phyloP scores from a whole-genome alignment of 2,888 invertebrate species.

The Erebia ligea region DNA sequence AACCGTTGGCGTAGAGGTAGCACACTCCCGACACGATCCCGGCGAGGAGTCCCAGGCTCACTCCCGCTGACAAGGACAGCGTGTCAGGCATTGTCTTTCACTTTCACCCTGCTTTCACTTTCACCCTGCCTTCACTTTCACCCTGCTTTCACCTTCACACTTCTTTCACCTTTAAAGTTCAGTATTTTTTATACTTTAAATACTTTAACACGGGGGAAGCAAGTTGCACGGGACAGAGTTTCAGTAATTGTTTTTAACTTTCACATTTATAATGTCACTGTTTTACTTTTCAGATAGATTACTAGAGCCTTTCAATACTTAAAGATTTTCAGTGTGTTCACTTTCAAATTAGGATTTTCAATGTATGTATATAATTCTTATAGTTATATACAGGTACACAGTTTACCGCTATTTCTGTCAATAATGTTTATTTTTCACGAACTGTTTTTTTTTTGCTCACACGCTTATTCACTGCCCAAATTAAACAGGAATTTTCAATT shows the following conservation, averaged over 20 bases:
- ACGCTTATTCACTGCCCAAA: no score
- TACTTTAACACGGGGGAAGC: not conserved
- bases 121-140: not conserved
- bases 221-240: not conserved
- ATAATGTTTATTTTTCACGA: no score
- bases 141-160: slow-evolving; percentile 2
- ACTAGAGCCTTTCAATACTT: not conserved
- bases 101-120: slow-evolving; percentile 9
- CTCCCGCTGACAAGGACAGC: slow-evolving; percentile 82
- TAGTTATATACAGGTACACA: no score
- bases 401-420: no score
- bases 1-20: slow-evolving; percentile 83
- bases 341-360: no score
- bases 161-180: not conserved
- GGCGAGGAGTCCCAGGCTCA: slow-evolving; percentile 86
- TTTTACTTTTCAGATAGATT: not conserved
- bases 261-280: not conserved
- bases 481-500: no score
- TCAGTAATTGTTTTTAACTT: not conserved
- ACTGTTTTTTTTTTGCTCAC: no score
- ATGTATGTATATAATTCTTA: no score
- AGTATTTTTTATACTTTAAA: not conserved
- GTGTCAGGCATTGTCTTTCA: slow-evolving; percentile 78
- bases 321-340: not conserved
- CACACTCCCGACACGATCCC: slow-evolving; percentile 87